Conservation (phyloP, 1,140 invertebrate genomes). For the Acyrthosiphon pisum region DNA sequence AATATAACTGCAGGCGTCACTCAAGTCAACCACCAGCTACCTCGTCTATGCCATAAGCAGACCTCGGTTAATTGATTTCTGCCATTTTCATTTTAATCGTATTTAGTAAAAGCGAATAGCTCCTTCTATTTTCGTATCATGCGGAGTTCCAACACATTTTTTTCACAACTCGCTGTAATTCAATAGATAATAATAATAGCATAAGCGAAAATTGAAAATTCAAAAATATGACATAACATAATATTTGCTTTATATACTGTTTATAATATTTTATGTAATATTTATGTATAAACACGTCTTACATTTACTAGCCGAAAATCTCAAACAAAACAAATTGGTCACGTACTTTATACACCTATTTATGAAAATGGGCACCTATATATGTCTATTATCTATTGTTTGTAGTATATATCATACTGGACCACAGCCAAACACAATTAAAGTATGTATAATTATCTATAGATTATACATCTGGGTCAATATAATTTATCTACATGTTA, state of each 20-base stretch:
- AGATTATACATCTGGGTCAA: slow-evolving; percentile 9
- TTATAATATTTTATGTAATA: not conserved
- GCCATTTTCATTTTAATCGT: not conserved
- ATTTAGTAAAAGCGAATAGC: not conserved
- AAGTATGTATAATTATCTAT: not conserved
- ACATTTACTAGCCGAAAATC: not conserved
- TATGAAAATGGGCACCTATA: not conserved
- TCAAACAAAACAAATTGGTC: not conserved
- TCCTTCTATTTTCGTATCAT: not conserved
- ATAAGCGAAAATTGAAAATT: not conserved
- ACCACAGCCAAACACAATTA: not conserved
- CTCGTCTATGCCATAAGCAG: not conserved
- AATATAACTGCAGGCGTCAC: not conserved
- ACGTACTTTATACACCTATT: not conserved
- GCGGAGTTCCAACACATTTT: not conserved
- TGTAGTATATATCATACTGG: not conserved
- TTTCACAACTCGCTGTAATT: not conserved
- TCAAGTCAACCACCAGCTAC: not conserved
- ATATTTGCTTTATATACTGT: not conserved
- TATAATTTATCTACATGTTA: not conserved
- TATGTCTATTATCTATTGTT: not conserved
- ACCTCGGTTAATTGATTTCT: not conserved
- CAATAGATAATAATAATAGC: not conserved
- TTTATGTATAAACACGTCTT: slow-evolving; percentile 3
- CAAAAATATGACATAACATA: not conserved